These are phyloP conservation scores for Nymphicus hollandicus DNA, from an alignment of 2,113 vertebrate genomes.

Conservation along the genomic window DNA sequence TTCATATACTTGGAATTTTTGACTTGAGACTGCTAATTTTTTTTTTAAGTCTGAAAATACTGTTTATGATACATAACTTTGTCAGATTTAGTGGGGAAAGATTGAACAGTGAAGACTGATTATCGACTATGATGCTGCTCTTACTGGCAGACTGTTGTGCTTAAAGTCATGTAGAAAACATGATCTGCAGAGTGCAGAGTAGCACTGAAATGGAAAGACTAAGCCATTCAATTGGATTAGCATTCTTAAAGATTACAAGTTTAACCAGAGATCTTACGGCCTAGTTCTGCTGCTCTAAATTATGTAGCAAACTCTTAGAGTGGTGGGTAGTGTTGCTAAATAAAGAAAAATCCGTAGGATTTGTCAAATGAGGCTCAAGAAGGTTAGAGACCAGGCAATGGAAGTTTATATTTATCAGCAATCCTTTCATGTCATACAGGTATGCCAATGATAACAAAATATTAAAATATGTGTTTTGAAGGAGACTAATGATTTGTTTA, in stretches of 20 bases:
- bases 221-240: conserved; percentile 54
- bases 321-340: conserved; percentile 28
- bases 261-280: conserved; percentile 10
- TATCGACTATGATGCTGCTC: background rate
- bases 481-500: background rate
- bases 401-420: background rate
- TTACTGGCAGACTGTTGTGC: background rate
- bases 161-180: background rate
- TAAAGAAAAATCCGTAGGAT: conserved; percentile 60
- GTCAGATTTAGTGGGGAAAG: background rate
- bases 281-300: conserved; percentile 21
- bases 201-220: background rate
- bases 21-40: background rate
- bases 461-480: background rate
- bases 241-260: conserved; percentile 55
- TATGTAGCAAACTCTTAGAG: background rate
- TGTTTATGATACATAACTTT: background rate
- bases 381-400: conserved; percentile 3
- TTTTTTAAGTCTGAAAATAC: background rate
- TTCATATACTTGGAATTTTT: background rate
- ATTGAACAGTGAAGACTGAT: background rate
- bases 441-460: background rate
- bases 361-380: conserved; percentile 30
- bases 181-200: background rate
- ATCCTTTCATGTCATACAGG: background rate